Evolutionary conservation across 2,113 vertebrate species (phyloP), one percentile per base, ranked within the genome.

Genomic region (Perca flavescens): DNA sequence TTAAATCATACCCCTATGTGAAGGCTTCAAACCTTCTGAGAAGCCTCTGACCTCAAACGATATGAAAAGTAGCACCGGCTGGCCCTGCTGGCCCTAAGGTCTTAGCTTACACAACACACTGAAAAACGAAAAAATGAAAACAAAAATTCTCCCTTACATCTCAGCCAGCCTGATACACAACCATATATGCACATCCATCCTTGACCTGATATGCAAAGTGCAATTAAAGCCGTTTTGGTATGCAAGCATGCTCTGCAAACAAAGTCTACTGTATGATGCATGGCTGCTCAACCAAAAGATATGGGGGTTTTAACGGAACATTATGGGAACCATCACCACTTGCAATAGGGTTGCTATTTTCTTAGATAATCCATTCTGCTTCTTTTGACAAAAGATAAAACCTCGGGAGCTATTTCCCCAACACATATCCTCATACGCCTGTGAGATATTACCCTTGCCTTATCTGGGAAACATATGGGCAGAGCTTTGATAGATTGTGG

Each of bases 341-440:
- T 43, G 53, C 80, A 83, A 54, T n/a, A 28, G 66, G 77, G 77
- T 46, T 11, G 49, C 36, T 64, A 49, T 86, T 89, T 87, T 67
- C 71, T 68, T 28, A 25, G 60, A 87, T 86, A 90, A 87, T 89
- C 73, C 69, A 92, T 87, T 84, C 72, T 56, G 74, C 79, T 80
- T 56, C 77, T 73, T 87, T 60, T 88, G 83, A 91, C 80, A 71
- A 80, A 87, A 86, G 88, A 92, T 92, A 84, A 91, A 91, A 84
- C 74, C 80, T 36, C 1, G 0, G 68, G 60, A 86, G 78, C 79
- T 49, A 36, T 84, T 88, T 57, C 67, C 69, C 69, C 75, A 77
- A 84, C 76, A 86, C 82, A 58, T 66, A 82, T 74, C 82, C 79
- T 78, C 79, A 60, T 65, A 15, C 5, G 70, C 50, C 43, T 10